Percentiles rank a stretch among this genome's conserved stretches.
Conservation (phyloP, 2,113 vertebrate genomes). For the Alosa alosa region DNA sequence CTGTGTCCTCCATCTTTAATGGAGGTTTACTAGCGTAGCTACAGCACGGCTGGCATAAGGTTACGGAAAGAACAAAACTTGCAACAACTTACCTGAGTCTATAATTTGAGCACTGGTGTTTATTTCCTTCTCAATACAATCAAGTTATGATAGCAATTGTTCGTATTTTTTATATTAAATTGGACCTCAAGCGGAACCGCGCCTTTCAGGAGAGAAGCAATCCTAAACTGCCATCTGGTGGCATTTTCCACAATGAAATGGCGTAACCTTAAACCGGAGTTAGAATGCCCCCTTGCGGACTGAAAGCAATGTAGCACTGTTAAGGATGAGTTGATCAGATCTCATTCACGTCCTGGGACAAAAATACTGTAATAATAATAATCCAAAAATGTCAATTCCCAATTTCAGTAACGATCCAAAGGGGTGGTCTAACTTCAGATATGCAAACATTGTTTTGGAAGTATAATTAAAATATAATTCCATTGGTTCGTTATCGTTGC, state of each 20-base stretch:
- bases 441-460: background rate
- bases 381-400: background rate
- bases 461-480: background rate
- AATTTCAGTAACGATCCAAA: background rate
- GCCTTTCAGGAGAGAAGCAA: constrained; percentile 92
- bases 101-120: background rate
- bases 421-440: background rate
- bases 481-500: background rate
- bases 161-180: constrained; percentile 73
- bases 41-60: constrained; percentile 77
- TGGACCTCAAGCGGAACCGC: constrained; percentile 83
- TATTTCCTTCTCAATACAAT: background rate
- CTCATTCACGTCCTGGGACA: background rate
- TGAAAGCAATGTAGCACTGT: constrained; percentile 30
- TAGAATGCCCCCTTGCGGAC: constrained; percentile 87
- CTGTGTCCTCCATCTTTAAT: constrained; percentile 93
- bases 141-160: constrained; percentile 45
- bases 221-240: constrained; percentile 99
- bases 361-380: background rate
- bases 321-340: background rate
- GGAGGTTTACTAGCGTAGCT: constrained; percentile 49
- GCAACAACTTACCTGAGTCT: constrained; percentile 73
- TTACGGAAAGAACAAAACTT: constrained; percentile 74
- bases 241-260: constrained; percentile 92
- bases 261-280: constrained; percentile 85